These are phyloP conservation scores for western clawed frog (Xenopus tropicalis) DNA, from an alignment of 2,113 vertebrate genomes.

Conservation along the genomic window DNA sequence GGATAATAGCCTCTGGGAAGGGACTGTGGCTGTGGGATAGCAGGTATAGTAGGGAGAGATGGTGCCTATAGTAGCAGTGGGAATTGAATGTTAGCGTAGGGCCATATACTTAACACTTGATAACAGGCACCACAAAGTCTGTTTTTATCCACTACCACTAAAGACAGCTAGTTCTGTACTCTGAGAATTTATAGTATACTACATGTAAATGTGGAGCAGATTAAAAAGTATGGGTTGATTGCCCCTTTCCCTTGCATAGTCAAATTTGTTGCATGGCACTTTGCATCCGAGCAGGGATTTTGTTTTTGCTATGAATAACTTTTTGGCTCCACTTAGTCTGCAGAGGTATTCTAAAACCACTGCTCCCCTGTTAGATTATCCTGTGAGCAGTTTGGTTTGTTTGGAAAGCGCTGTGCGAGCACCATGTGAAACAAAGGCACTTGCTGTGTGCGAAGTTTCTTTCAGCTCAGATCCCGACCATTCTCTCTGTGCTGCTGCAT, in stretches of 20 bases:
- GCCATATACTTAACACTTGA: no score
- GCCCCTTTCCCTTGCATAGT: neutral
- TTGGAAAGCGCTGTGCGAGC: slow-evolving; percentile 41
- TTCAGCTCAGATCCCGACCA: slow-evolving; percentile 33
- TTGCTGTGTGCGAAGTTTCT: slow-evolving; percentile 46
- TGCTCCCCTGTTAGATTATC: slow-evolving; percentile 39
- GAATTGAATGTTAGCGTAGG: no score
- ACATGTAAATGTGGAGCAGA: no score
- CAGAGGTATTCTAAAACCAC: slow-evolving; percentile 36
- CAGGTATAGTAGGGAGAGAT: no score
- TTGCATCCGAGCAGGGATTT: slow-evolving; percentile 29
- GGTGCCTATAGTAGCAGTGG: no score
- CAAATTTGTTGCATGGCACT: slow-evolving; percentile 24
- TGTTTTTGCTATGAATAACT: slow-evolving; percentile 21
- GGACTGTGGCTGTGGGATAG: no score
- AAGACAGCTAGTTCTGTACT: no score
- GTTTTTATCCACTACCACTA: no score
- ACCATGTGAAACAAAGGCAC: slow-evolving; percentile 29
- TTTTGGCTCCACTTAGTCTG: slow-evolving; percentile 33
- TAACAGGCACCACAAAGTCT: no score
- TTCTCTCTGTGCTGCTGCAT: slow-evolving; percentile 20
- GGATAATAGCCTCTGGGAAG: no score
- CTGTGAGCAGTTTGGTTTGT: slow-evolving; percentile 38
- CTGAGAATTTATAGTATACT: no score
- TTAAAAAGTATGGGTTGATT: neutral